These are phyloP conservation scores for Seira musarum DNA, from an alignment of 2,888 invertebrate species.

Conservation along the genomic window DNA sequence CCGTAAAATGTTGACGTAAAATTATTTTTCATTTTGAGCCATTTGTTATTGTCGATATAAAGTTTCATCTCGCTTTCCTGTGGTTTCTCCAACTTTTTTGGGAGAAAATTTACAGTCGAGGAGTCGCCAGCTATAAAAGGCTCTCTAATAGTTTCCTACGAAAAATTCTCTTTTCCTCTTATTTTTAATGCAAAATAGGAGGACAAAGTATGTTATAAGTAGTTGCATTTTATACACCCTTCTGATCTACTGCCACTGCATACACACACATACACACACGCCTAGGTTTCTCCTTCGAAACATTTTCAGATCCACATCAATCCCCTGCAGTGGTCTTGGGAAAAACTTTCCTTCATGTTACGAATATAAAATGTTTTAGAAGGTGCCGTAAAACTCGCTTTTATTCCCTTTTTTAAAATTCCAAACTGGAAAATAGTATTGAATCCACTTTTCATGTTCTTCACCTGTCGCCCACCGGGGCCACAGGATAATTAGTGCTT, in stretches of 20 bases:
- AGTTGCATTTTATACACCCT: constrained; percentile 5
- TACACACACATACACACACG: neutral
- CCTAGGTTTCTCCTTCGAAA: neutral
- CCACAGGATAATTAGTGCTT: constrained; percentile 63
- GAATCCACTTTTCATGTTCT: constrained; percentile 63
- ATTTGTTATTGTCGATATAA: constrained; percentile 64
- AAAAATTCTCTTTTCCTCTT: neutral
- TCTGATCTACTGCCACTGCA: constrained; percentile 6
- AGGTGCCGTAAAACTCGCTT: constrained; percentile 52
- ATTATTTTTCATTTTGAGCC: constrained; percentile 62
- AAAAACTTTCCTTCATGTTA: constrained; percentile 50
- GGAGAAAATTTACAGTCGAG: constrained; percentile 46
- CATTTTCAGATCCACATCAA: constrained; percentile 8
- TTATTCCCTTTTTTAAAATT: constrained; percentile 50
- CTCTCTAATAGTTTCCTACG: neutral
- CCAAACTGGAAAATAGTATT: constrained; percentile 32
- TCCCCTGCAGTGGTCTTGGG: constrained; percentile 41
- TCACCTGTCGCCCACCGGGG: constrained; percentile 63
- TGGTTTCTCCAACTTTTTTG: constrained; percentile 52
- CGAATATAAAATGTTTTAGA: constrained; percentile 53
- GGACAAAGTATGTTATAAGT: neutral
- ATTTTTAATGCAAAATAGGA: constrained; percentile 24
- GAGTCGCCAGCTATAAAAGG: constrained; percentile 29
- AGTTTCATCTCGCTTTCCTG: constrained; percentile 61
- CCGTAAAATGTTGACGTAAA: constrained; percentile 62